Evolutionary conservation across 2,888 invertebrate genomes (phyloP).

Genomic region (Kryphioiulus occultus): DNA sequence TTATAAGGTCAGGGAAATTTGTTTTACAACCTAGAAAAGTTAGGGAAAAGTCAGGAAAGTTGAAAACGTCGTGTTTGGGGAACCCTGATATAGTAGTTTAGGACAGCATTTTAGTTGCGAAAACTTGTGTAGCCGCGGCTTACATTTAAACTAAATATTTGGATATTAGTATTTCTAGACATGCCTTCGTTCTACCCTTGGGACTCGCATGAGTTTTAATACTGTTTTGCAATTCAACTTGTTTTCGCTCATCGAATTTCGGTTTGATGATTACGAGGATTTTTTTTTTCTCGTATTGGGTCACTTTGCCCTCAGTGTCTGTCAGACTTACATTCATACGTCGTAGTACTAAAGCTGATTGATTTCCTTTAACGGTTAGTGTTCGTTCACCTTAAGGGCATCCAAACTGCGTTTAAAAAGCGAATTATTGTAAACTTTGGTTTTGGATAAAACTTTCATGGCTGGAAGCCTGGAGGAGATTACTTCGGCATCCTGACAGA

Average conservation of each 20-base stretch:
- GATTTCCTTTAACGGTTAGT: neutral
- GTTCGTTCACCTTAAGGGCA: neutral
- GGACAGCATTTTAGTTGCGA: no score
- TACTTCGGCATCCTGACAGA: slow-evolving; percentile 9
- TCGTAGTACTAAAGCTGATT: neutral
- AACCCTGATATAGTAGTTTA: no score
- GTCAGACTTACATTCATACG: no score
- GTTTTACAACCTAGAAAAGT: no score
- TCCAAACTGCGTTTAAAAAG: neutral
- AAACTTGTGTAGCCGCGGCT: no score
- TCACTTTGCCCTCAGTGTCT: neutral
- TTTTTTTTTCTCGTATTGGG: neutral
- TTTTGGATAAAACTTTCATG: neutral
- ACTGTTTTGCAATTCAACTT: neutral
- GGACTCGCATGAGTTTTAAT: neutral
- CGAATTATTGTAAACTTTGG: neutral
- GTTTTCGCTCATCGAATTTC: neutral
- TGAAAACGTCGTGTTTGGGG: no score
- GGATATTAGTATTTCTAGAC: neutral
- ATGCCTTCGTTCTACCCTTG: neutral
- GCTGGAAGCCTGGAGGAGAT: neutral
- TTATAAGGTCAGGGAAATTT: no score
- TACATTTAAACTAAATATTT: no score
- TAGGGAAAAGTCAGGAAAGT: no score
- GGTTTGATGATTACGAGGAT: neutral